Evolutionary conservation across 2,113 vertebrate species (phyloP).

Genomic region (Corythaixoides concolor): DNA sequence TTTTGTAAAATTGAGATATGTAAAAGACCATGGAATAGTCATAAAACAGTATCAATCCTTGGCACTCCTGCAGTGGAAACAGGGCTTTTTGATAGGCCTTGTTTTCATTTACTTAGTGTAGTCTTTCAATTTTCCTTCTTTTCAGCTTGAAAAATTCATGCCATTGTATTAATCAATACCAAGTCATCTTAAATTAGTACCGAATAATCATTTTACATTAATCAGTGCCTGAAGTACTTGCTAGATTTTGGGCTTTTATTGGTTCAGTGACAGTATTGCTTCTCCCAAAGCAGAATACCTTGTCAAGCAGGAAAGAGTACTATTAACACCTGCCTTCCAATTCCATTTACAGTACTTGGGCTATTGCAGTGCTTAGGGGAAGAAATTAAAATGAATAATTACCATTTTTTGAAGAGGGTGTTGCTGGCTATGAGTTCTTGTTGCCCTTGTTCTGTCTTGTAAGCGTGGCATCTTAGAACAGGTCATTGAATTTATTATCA

Average conservation of each 20-base stretch:
- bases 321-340: neutral
- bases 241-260: neutral
- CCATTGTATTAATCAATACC: slow-evolving; percentile 1
- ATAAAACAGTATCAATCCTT: neutral
- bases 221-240: neutral
- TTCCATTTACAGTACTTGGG: neutral
- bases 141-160: slow-evolving; percentile 42
- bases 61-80: neutral
- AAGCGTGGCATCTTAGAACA: neutral
- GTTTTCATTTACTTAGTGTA: neutral
- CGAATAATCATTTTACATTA: slow-evolving; percentile 12
- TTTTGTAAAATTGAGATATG: neutral
- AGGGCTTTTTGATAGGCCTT: neutral
- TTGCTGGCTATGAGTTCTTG: slow-evolving; percentile 13
- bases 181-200: slow-evolving; percentile 26
- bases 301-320: neutral
- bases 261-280: neutral
- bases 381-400: slow-evolving; percentile 38
- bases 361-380: neutral
- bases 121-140: slow-evolving; percentile 1
- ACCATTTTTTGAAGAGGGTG: neutral
- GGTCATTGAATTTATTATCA: slow-evolving; percentile 25
- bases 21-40: neutral
- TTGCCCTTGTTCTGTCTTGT: slow-evolving; percentile 33
- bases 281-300: neutral